These are phyloP conservation scores for Corythornis vintsioides DNA, from an alignment of 2,113 vertebrate genomes.

Conservation along the genomic window DNA sequence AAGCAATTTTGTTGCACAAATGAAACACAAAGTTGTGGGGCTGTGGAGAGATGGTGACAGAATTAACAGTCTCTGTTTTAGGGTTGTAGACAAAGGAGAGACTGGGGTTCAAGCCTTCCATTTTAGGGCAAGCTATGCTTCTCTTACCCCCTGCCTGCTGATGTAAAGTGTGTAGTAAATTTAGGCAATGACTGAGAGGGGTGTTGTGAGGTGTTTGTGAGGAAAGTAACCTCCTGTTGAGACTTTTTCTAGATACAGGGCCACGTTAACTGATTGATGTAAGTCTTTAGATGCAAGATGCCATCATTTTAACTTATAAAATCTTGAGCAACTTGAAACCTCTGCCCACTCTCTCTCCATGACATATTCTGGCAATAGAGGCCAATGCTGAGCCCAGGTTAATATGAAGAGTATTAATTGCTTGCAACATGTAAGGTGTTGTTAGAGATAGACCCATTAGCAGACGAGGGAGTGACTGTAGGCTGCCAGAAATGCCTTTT, in stretches of 20 bases:
- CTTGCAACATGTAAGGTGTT: not conserved
- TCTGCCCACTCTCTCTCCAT: not conserved
- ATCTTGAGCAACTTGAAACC: not conserved
- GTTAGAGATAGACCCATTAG: not conserved
- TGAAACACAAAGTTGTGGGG: not conserved
- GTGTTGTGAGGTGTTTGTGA: not conserved
- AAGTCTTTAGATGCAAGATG: not conserved
- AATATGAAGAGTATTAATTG: not conserved
- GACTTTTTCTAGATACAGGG: not conserved
- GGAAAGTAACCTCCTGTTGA: not conserved
- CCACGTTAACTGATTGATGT: not conserved
- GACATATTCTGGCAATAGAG: not conserved
- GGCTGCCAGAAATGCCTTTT: conserved; percentile 38
- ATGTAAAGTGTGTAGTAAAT: rapidly evolving
- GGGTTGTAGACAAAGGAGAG: not conserved
- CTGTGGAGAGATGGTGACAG: rapidly evolving
- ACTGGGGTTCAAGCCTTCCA: not conserved
- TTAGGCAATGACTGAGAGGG: not conserved
- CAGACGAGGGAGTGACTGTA: not conserved
- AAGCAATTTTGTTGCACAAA: not conserved
- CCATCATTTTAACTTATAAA: not conserved
- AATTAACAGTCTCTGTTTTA: not conserved
- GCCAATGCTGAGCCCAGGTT: not conserved
- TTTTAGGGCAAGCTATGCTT: not conserved
- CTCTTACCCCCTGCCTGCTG: not conserved